These are phyloP conservation scores for Lamprotornis superbus DNA, from an alignment of 2,113 vertebrate species.

Conservation along the genomic window DNA sequence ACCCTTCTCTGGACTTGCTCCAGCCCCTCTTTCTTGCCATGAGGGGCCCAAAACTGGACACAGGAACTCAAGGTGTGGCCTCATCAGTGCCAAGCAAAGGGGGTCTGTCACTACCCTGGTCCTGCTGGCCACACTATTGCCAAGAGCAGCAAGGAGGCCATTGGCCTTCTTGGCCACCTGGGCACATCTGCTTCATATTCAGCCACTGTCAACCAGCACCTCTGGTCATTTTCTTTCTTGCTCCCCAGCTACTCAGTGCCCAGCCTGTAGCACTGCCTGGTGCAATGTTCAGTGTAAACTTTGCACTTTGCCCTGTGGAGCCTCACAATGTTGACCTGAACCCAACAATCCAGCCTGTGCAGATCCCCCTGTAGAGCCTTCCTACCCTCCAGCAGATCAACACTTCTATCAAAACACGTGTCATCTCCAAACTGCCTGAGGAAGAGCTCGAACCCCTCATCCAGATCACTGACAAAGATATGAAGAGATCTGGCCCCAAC, in stretches of 20 bases:
- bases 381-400: background rate
- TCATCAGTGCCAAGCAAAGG: background rate
- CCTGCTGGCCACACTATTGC: background rate
- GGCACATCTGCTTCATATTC: background rate
- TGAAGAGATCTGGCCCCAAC: background rate
- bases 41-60: background rate
- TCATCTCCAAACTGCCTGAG: background rate
- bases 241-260: background rate
- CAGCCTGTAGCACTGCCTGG: background rate
- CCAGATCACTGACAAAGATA: background rate
- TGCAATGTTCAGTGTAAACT: background rate
- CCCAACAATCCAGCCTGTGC: background rate
- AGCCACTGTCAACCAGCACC: background rate
- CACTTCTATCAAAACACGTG: background rate
- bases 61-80: rapidly evolving
- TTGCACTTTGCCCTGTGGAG: background rate
- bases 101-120: background rate
- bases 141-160: background rate
- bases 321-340: background rate
- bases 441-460: background rate
- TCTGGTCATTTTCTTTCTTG: background rate
- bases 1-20: background rate
- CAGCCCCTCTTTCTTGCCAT: background rate
- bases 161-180: background rate
- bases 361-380: background rate